phyloP scores from a whole-genome alignment of 2,888 invertebrate genomes.

The Pantelozetes paolii region DNA sequence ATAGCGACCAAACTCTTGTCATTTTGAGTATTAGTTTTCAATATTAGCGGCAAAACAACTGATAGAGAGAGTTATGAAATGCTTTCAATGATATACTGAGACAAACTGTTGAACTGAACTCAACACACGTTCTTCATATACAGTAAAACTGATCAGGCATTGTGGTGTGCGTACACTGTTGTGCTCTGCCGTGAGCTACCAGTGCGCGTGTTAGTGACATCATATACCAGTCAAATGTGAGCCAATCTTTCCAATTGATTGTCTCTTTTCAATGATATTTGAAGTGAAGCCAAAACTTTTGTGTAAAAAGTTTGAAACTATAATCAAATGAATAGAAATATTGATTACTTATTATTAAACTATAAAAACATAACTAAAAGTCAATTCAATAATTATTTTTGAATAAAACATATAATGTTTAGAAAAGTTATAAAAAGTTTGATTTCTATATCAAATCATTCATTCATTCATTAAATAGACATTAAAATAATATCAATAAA shows the following conservation, averaged over 20 bases:
- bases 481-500: conserved; percentile 21
- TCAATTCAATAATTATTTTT: too few species aligned
- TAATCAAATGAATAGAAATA: neutral
- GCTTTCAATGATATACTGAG: neutral
- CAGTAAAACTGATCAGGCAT: neutral
- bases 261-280: neutral
- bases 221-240: neutral
- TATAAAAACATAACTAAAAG: too few species aligned
- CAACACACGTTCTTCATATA: conserved; percentile 25
- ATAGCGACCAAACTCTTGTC: conserved; percentile 33
- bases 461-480: neutral
- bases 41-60: conserved; percentile 11
- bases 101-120: conserved; percentile 33
- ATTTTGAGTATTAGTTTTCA: neutral
- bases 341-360: conserved; percentile 2
- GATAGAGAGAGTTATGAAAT: neutral
- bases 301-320: neutral
- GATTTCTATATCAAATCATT: neutral
- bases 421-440: neutral
- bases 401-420: too few species aligned
- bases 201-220: conserved; percentile 6
- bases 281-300: neutral
- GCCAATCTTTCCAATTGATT: conserved; percentile 15
- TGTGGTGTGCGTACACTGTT: neutral
- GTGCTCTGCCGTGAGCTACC: neutral